Evolutionary conservation across 2,797 vertebrate species (phyloP).

Genomic region (Tamandua tetradactyla): DNA sequence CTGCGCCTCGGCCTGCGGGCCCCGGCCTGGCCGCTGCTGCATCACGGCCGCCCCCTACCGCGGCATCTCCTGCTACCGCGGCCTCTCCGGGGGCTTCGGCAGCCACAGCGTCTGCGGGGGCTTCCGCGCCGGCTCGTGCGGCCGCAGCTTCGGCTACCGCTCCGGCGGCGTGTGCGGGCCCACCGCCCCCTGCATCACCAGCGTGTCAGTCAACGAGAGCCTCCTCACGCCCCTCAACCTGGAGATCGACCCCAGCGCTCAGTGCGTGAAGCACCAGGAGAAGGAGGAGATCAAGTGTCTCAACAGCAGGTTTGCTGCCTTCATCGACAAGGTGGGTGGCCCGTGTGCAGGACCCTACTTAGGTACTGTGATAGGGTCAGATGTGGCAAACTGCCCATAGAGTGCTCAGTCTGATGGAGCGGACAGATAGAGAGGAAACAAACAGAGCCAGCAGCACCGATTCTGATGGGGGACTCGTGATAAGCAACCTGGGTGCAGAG

Average conservation of each 20-base stretch:
- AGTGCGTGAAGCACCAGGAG: no score
- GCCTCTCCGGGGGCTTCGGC: conserved; percentile 52
- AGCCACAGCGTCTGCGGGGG: conserved; percentile 52
- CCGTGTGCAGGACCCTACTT: not conserved
- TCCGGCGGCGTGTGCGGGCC: not conserved
- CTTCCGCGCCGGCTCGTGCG: not conserved
- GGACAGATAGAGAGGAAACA: not conserved
- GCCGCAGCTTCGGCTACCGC: conserved; percentile 60
- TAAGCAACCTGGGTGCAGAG: not conserved
- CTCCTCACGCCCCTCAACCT: no score
- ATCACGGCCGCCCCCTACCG: conserved; percentile 54
- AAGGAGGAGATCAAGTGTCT: no score
- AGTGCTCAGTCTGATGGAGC: not conserved
- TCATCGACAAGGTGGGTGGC: no score
- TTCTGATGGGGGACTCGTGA: not conserved
- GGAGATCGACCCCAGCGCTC: no score
- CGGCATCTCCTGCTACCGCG: conserved; percentile 67
- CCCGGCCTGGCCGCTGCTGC: conserved; percentile 74
- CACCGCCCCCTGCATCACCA: no score
- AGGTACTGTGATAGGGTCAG: not conserved
- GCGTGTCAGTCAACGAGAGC: no score
- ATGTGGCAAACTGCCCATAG: not conserved
- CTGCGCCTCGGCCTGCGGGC: conserved; percentile 70
- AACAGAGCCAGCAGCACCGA: not conserved
- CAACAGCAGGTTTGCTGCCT: no score